Evolutionary conservation across 2,888 invertebrate genomes (phyloP), one percentile per base, ranked within the genome.

Genomic region (Teleiodes luculella): DNA sequence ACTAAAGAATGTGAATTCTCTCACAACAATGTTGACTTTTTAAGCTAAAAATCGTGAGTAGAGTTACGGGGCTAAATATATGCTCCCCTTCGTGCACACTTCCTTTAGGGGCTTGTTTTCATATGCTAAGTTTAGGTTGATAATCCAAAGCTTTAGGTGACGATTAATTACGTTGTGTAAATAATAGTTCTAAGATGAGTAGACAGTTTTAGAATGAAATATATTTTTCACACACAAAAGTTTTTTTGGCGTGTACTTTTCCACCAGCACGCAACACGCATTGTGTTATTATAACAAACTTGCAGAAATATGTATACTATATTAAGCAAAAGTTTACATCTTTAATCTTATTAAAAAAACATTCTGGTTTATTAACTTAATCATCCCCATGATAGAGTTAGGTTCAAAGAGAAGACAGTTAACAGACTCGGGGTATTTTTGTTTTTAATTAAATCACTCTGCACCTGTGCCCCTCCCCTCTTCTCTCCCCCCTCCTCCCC

Each of bases 401-500:
- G n/a, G n/a, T n/a, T n/a, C n/a, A n/a, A n/a, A n/a, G n/a, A 43
- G 14, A 28, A 13, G 43, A 20, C 28, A 20, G 20, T 43, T 20
- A 43, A 35, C 45, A 24, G 24, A 11, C 36, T 31, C 46, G 49
- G 31, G 30, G 11, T 55, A 52, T 55, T 52, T 55, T 30, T 48
- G 55, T 55, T 53, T 30, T 56, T 56, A 56, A 56, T 56, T 52
- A 56, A 53, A 56, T 52, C 53, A 33, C 8, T 55, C 55, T 20
- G 24, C 55, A 55, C 55, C 52, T 55, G 55, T 39, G 39, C n/a
- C 36, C 50, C 31, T 35, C 31, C 18, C 46, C 7, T 39, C 20
- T 35, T 16, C 14, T 11, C n/a, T 39, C 39, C 24, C 18, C 36
- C 11, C 33, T 10, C 41, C 16, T 33, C 20, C 24, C 28, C 1